phyloP scores from a whole-genome alignment of 2,113 vertebrate species.

The Lucifuga dentata region DNA sequence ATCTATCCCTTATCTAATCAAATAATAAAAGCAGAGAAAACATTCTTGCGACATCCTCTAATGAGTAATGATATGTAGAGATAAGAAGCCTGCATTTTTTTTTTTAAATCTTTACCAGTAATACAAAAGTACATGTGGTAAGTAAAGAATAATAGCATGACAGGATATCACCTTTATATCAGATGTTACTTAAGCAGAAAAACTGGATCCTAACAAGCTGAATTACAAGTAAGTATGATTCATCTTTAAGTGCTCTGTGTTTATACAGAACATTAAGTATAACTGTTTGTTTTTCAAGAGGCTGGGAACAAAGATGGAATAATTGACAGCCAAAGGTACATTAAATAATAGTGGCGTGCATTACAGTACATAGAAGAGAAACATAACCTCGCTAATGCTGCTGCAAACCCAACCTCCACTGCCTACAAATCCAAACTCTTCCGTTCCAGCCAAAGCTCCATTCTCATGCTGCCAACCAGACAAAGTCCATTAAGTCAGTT shows the following conservation, averaged over 20 bases:
- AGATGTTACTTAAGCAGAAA: conserved; percentile 50
- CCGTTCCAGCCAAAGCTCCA: conserved; percentile 31
- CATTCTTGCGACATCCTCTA: conserved; percentile 19
- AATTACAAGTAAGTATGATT: conserved; percentile 64
- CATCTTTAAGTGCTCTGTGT: conserved; percentile 64
- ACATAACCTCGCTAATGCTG: conserved; percentile 36
- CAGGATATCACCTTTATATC: conserved; percentile 40
- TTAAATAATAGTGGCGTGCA: conserved; percentile 49
- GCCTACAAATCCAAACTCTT: conserved; percentile 31
- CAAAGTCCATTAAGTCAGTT: conserved; percentile 69
- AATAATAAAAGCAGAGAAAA: conserved; percentile 22
- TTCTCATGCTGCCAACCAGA: conserved; percentile 44
- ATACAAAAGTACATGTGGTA: conserved; percentile 21
- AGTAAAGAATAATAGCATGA: conserved; percentile 33
- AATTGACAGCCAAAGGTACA: conserved; percentile 55
- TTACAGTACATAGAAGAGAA: conserved; percentile 33
- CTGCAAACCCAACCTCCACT: conserved; percentile 27
- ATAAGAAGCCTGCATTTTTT: conserved; percentile 22
- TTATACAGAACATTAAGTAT: conserved; percentile 57
- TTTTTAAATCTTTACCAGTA: not conserved
- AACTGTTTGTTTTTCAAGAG: conserved; percentile 62
- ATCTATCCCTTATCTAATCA: conserved; percentile 29
- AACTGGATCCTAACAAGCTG: conserved; percentile 52
- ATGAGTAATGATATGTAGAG: conserved; percentile 27
- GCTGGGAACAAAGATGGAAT: conserved; percentile 48